Percentiles rank a stretch among this genome's conserved stretches.
Conservation (phyloP, 2,888 invertebrate genomes). For the Philhelius pedissequus region DNA sequence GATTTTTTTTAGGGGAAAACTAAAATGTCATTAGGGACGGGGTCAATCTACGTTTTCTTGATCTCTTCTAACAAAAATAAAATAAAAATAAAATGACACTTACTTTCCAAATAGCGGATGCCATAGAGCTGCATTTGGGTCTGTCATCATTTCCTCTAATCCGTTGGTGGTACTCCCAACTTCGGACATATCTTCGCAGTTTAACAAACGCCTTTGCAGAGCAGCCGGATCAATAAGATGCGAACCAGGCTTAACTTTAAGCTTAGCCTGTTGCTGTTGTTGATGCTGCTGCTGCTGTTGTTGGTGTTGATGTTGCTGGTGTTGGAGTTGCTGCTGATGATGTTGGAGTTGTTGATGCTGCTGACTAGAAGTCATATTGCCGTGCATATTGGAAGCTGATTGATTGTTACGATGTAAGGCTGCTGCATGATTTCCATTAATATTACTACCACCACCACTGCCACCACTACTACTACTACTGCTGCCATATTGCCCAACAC, state of each 20-base stretch:
- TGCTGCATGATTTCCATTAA: slow-evolving; percentile 32
- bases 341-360: slow-evolving; percentile 71
- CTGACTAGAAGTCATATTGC: slow-evolving; percentile 53
- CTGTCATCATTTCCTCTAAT: slow-evolving; percentile 80
- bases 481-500: slow-evolving; percentile 39
- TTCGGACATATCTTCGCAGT: slow-evolving; percentile 81
- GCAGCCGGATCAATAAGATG: slow-evolving; percentile 80
- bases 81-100: slow-evolving; percentile 76
- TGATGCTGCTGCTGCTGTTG: slow-evolving; percentile 69
- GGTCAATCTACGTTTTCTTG: neutral
- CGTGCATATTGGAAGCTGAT: slow-evolving; percentile 57
- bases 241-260: slow-evolving; percentile 81
- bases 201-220: slow-evolving; percentile 79
- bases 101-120: slow-evolving; percentile 93
- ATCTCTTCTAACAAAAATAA: neutral
- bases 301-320: slow-evolving; percentile 71
- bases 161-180: slow-evolving; percentile 84
- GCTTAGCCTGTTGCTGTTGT: slow-evolving; percentile 77
- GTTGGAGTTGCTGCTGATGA: slow-evolving; percentile 71
- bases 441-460: slow-evolving; percentile 25
- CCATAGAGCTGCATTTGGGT: slow-evolving; percentile 87
- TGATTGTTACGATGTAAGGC: slow-evolving; percentile 66
- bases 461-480: slow-evolving; percentile 13
- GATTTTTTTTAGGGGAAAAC: too few relatives aligned
- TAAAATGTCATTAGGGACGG: too few relatives aligned